Conservation (phyloP, 1,140 invertebrate genomes). For the Zaprionus vittiger region DNA sequence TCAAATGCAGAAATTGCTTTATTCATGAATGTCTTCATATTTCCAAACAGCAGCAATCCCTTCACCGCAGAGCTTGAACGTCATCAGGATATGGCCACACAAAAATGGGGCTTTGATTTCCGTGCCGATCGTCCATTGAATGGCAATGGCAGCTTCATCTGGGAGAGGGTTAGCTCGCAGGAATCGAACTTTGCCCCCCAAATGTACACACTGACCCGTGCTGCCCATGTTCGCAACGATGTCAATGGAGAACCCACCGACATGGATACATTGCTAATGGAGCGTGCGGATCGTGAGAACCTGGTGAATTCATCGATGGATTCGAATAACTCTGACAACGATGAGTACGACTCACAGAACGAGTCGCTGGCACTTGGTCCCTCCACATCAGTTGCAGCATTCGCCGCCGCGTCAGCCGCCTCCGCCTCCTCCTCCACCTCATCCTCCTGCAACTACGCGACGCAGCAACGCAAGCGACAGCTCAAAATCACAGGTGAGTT, state of each 20-base stretch:
- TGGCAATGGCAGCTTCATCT: conserved; percentile 64
- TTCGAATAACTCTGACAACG: conserved; percentile 60
- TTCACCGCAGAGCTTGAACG: conserved; percentile 74
- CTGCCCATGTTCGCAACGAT: conserved; percentile 73
- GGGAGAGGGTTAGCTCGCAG: conserved; percentile 79
- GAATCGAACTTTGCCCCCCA: conserved; percentile 72
- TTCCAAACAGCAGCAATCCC: conserved; percentile 35
- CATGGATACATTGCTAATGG: conserved; percentile 68
- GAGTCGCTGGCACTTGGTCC: conserved; percentile 52
- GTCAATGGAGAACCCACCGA: conserved; percentile 37
- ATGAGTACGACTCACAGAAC: conserved; percentile 75
- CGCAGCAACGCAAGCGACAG: conserved; percentile 71
- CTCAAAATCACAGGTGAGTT: conserved; percentile 84
- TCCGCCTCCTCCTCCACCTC: conserved; percentile 26
- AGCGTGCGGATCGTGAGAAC: conserved; percentile 80
- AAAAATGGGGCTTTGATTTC: conserved; percentile 84
- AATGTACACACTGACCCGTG: conserved; percentile 81
- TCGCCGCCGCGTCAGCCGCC: conserved; percentile 21
- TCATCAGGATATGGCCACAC: conserved; percentile 69
- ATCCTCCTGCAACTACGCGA: conserved; percentile 14
- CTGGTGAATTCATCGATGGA: conserved; percentile 64
- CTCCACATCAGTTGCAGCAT: conserved; percentile 46
- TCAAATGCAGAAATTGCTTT: not conserved
- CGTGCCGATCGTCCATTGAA: conserved; percentile 66
- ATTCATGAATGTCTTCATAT: not conserved